These are phyloP conservation scores for Scaptomyza pallida DNA, from an alignment of 1,140 invertebrate genomes.

Conservation along the genomic window DNA sequence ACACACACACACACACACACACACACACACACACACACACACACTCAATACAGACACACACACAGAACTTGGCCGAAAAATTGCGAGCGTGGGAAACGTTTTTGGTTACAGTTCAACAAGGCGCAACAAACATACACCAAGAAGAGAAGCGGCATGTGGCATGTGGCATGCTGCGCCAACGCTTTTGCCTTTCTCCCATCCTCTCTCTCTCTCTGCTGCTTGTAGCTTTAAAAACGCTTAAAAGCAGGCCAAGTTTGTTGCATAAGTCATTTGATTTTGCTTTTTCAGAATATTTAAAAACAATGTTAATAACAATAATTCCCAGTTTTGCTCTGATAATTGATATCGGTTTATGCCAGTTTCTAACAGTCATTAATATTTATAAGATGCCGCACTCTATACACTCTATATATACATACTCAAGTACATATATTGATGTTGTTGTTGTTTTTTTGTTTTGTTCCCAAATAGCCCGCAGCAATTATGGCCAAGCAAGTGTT, in stretches of 20 bases:
- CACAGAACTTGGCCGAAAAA: conserved; percentile 17
- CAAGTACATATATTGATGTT: background rate
- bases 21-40: background rate
- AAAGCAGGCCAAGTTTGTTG: conserved; percentile 63
- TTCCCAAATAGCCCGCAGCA: background rate
- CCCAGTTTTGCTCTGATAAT: conserved; percentile 8
- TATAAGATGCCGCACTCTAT: background rate
- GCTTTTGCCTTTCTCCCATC: background rate
- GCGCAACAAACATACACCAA: conserved; percentile 1
- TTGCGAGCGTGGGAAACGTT: conserved; percentile 43
- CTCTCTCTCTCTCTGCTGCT: too few relatives aligned
- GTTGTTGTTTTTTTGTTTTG: background rate
- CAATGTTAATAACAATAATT: background rate
- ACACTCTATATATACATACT: background rate
- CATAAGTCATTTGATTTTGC: conserved; percentile 69
- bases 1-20: background rate
- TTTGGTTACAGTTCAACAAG: conserved; percentile 1
- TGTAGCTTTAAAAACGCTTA: conserved; percentile 4
- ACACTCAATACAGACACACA: background rate
- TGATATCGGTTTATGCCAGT: background rate
- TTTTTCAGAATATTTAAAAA: background rate
- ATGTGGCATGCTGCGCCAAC: conserved; percentile 15
- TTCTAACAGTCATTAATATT: conserved; percentile 2
- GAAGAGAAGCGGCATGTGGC: background rate
- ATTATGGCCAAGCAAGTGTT: conserved; percentile 9